A percentile compares a stretch with the other conserved stretches of the same genome.
These are phyloP conservation scores for Cheiracanthium punctorium DNA, from an alignment of 2,888 invertebrate species.

Conservation along the genomic window DNA sequence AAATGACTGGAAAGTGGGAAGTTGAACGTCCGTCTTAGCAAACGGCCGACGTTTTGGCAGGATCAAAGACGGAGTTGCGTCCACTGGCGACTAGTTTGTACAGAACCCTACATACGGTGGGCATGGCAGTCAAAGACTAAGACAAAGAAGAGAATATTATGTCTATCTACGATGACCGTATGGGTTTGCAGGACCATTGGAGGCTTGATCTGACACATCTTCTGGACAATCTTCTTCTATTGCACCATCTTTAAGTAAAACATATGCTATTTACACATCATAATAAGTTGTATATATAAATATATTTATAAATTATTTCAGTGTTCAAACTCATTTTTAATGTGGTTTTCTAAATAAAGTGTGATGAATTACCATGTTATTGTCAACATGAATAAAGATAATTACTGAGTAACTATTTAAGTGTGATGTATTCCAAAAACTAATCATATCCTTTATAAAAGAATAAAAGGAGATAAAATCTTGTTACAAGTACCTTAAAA, in stretches of 20 bases:
- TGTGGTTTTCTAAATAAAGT: too few species aligned
- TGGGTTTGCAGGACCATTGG: constrained; percentile 64
- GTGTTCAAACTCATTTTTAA: too few species aligned
- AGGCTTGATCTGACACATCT: constrained; percentile 57
- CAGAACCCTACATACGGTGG: constrained; percentile 60
- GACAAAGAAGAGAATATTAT: constrained; percentile 57
- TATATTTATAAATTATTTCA: too few species aligned
- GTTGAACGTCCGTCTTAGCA: constrained; percentile 36
- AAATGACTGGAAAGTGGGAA: constrained; percentile 59
- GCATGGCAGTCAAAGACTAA: constrained; percentile 67
- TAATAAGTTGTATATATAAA: too few species aligned
- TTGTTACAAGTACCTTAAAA: too few species aligned
- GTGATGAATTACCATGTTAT: too few species aligned
- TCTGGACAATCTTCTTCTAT: constrained; percentile 68
- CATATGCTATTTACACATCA: too few species aligned
- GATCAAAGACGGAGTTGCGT: constrained; percentile 54
- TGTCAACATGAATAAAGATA: too few species aligned
- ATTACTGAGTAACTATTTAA: too few species aligned
- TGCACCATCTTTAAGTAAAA: constrained; percentile 66
- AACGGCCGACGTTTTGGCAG: constrained; percentile 56
- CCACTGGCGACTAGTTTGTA: constrained; percentile 69
- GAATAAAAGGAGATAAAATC: too few species aligned
- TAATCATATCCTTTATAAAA: too few species aligned
- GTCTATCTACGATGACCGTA: constrained; percentile 68
- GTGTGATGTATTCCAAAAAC: too few species aligned